Base-by-base conservation (phyloP, 2,113 vertebrate species). In the mouse (Mus musculus) region DNA sequence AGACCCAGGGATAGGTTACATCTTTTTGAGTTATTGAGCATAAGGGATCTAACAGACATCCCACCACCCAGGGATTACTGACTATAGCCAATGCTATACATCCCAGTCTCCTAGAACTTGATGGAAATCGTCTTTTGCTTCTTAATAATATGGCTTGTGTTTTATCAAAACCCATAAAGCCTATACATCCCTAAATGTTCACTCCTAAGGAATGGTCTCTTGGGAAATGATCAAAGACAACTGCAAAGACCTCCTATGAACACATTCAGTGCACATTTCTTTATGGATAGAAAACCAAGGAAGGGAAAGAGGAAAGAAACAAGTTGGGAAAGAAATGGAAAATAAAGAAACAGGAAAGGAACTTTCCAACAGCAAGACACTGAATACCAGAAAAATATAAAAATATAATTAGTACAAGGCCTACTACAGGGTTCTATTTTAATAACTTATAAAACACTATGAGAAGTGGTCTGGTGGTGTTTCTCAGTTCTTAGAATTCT, bases 131-230 rank as follows among this genome's bases (percentile, higher is more conserved):
- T 22, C 19, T 22, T 11, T 73, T 80, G 89, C 67, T 24, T 89
- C 69, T 13, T 82, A 72, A 91, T 84, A 91, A 82, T 89, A 26
- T 93, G 78, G 13, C 36, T 88, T 49, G 61, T 30, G 85, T 8
- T 69, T 24, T 84, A 65, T 89, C 39, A 85, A 89, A 90, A 90
- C 7, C 5, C 30, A 77, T 69, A 94, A 95, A 92, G 82, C 63
- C 9, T 54, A 20, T 22, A 42, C 14, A 72, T 1, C 1, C 36
- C 88, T 76, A 82, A 80, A 86, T 39, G 82, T 49, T 94, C 59
- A 80, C n/a, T 92, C 8, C 36, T 93, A 92, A 11, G n/a, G 78
- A 96, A 80, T 52, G 46, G 2, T 39, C 17, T 24, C 46, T 63
- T 7, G 49, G 86, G 14, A 89, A 94, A 71, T 65, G 71, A 94